Conservation (phyloP, 2,888 invertebrate genomes). For the Laothoe populi region DNA sequence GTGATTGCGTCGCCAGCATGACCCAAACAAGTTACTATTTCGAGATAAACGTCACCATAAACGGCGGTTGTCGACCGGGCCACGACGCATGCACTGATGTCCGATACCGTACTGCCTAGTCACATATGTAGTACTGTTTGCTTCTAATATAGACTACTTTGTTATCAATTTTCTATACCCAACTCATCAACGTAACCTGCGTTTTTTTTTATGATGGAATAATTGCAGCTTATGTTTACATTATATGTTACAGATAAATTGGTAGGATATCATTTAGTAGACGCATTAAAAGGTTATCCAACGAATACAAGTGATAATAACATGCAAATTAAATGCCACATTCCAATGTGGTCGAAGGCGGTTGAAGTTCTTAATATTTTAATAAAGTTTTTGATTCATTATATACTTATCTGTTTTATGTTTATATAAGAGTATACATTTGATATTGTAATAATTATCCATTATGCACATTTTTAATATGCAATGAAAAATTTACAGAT, state of each 20-base stretch:
- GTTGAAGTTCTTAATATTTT: slow-evolving; percentile 30
- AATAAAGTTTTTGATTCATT: background rate
- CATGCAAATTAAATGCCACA: slow-evolving; percentile 32
- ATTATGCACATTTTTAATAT: background rate
- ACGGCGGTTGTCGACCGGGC: slow-evolving; percentile 64
- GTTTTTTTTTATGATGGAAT: background rate
- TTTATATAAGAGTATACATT: background rate
- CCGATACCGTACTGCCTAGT: slow-evolving; percentile 29
- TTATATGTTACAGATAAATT: background rate
- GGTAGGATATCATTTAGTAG: slow-evolving; percentile 8
- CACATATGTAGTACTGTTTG: slow-evolving; percentile 52
- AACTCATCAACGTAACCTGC: background rate
- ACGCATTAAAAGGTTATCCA: slow-evolving; percentile 19
- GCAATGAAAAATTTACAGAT: slow-evolving; percentile 51
- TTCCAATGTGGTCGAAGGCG: slow-evolving; percentile 50
- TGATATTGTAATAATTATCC: background rate
- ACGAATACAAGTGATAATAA: slow-evolving; percentile 14
- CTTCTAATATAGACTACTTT: slow-evolving; percentile 66
- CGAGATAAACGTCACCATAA: slow-evolving; percentile 81
- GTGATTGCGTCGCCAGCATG: slow-evolving; percentile 74
- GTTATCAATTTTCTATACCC: slow-evolving; percentile 36
- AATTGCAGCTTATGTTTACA: background rate
- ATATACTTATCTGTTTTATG: background rate
- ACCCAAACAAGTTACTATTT: slow-evolving; percentile 82
- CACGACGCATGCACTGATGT: slow-evolving; percentile 51